Evolutionary conservation across 2,113 vertebrate species (phyloP), one percentile per base, ranked within the genome.

Genomic region (Urocitellus parryii): DNA sequence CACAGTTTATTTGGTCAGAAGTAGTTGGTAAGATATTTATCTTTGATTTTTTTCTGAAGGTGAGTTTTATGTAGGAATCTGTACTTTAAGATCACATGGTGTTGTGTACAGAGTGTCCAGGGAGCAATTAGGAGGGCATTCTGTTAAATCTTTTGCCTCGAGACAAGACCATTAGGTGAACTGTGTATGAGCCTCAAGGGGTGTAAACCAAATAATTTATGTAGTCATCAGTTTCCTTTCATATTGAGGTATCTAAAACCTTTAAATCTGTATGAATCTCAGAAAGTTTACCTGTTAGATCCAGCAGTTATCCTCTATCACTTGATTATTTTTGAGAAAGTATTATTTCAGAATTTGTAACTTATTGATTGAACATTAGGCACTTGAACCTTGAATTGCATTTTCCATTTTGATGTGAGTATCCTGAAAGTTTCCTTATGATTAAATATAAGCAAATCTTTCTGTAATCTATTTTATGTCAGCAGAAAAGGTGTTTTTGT

Each of bases 81-180:
- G 48, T 91, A 92, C 85, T 70, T 97, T 20, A 42, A 13, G 82
- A 74, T 92, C 45, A 34, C 1, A 0, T 88, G 68, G 77, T 18
- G 5, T 53, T 81, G 22, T 87, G 27, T 92, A 25, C 13, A 3
- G 24, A 6, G 56, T 91, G 85, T 96, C 88, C 74, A 88, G 95
- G 88, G 90, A 97, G 48, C 88, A 96, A 79, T 97, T 97, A 97
- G 81, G 45, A 94, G 84, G 81, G 74, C 92, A 95, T 1, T 94
- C 42, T 92, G 77, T 96, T 96, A 96, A 92, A 74, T 88, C 84
- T 95, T 92, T 94, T 88, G 90, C 95, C 95, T 96, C n/a, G 79
- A 82, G 92, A 94, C 92, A 93, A 81, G 94, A 97, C 83, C 27
- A 63, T 97, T 97, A 95, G 81, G 92, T 96, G 65, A 92, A 37